Evolutionary conservation across 2,888 invertebrate species (phyloP).

Genomic region (Hirudinaria manillensis): DNA sequence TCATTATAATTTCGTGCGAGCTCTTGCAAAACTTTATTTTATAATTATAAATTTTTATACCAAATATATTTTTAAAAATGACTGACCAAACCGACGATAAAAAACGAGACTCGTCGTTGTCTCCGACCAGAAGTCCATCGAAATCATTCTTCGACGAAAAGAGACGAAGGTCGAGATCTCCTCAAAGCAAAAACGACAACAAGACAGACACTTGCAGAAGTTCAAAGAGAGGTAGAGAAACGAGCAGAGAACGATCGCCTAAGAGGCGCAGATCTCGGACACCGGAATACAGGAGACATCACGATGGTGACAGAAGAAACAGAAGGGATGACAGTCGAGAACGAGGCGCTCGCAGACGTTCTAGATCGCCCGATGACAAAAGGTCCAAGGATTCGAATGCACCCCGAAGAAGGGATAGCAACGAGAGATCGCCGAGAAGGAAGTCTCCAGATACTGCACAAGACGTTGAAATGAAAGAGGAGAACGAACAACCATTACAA

Average conservation of each 20-base stretch:
- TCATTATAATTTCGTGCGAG: too few species aligned
- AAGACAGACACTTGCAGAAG: neutral
- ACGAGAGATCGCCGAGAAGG: too few species aligned
- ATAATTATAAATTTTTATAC: too few species aligned
- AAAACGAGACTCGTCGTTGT: too few species aligned
- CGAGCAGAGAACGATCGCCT: neutral
- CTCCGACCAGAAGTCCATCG: too few species aligned
- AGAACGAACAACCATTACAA: neutral
- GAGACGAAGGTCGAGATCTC: too few species aligned
- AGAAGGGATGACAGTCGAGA: neutral
- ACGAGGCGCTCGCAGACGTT: neutral
- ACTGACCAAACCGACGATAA: too few species aligned
- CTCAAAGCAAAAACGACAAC: neutral
- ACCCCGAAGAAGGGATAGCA: too few species aligned
- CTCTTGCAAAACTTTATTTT: too few species aligned
- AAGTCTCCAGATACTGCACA: neutral
- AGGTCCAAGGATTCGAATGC: too few species aligned
- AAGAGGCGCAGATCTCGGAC: neutral
- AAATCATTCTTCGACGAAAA: too few species aligned
- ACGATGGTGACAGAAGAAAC: neutral
- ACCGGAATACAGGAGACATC: neutral
- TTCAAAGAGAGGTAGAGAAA: neutral
- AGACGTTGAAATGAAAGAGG: neutral
- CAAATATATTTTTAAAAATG: too few species aligned
- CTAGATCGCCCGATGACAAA: neutral